Evolutionary conservation across 2,113 vertebrate genomes (phyloP).

Genomic region (Clarias gariepinus): DNA sequence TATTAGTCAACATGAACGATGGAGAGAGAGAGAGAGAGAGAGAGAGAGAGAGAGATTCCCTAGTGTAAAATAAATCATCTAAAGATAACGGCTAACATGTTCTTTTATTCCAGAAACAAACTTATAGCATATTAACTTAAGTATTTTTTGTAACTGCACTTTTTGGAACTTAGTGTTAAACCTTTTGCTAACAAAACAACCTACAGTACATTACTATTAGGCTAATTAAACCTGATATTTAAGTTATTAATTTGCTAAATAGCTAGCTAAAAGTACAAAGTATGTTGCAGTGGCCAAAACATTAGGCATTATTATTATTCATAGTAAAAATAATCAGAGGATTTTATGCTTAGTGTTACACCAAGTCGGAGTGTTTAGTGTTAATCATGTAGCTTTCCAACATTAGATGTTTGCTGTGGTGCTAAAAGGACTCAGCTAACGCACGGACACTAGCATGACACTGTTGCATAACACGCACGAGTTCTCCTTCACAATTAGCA

Average conservation of each 20-base stretch:
- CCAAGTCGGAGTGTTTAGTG: neutral
- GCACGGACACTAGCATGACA: too few relatives aligned
- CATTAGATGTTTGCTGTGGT: neutral
- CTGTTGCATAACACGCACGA: neutral
- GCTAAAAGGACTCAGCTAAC: too few relatives aligned
- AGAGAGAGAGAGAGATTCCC: too few relatives aligned
- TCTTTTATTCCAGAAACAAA: neutral
- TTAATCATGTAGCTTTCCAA: neutral
- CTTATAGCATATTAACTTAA: neutral
- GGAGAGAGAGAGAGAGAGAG: neutral
- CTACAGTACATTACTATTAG: neutral
- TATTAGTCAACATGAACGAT: neutral
- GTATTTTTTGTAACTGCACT: neutral
- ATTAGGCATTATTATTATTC: neutral
- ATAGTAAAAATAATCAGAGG: neutral
- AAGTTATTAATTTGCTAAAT: neutral
- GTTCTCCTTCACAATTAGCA: neutral
- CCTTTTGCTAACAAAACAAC: neutral
- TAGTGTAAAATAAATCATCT: neutral
- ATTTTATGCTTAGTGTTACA: neutral
- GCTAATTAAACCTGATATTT: neutral
- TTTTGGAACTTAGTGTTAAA: neutral
- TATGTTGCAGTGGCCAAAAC: neutral
- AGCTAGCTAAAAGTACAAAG: neutral
- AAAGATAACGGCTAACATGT: neutral